phyloP scores from a whole-genome alignment of 2,797 vertebrate genomes.

The Molothrus aeneus region DNA sequence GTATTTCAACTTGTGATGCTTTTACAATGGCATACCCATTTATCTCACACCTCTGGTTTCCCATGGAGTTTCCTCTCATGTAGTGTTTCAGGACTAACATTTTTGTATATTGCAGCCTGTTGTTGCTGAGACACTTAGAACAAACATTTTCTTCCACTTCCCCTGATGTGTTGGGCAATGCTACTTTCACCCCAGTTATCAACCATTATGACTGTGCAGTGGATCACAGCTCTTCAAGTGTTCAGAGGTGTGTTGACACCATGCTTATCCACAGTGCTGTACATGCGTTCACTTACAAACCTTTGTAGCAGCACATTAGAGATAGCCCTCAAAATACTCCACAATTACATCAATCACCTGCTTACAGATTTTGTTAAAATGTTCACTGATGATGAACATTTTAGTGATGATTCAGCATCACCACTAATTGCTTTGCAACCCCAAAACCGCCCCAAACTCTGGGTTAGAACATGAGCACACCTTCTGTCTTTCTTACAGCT shows the following conservation, averaged over 20 bases:
- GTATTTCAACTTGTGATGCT: neutral
- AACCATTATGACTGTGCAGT: no score
- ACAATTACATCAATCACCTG: neutral
- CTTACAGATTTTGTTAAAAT: neutral
- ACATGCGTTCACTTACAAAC: neutral
- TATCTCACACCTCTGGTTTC: neutral
- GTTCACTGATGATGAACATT: neutral
- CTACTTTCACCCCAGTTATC: neutral
- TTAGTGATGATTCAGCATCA: neutral
- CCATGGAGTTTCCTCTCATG: neutral
- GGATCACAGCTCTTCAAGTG: neutral
- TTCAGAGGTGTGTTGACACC: rapidly evolving
- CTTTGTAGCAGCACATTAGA: neutral
- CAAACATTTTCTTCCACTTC: neutral
- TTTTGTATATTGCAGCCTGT: neutral
- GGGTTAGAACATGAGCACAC: neutral
- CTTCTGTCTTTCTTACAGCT: neutral
- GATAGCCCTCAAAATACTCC: neutral
- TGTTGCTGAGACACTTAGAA: neutral
- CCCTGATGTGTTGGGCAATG: neutral
- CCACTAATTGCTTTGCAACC: neutral
- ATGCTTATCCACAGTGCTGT: neutral
- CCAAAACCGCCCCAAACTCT: neutral
- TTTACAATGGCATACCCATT: neutral
- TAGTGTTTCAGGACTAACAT: neutral